Evolutionary conservation across 2,888 invertebrate species (phyloP).

Genomic region (Aphodius granarius): DNA sequence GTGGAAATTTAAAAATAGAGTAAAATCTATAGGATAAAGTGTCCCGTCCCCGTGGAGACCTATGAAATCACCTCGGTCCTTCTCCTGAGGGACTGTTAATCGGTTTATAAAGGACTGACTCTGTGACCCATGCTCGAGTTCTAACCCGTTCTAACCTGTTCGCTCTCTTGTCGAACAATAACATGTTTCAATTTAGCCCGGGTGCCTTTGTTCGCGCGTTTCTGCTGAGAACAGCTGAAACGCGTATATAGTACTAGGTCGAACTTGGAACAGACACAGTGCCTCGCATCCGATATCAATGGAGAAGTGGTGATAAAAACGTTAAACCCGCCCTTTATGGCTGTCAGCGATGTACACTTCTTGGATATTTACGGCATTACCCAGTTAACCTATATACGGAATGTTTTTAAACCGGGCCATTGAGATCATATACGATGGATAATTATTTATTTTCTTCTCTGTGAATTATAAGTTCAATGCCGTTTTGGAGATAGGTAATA

Average conservation of each 20-base stretch:
- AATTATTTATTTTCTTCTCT: too few relatives aligned
- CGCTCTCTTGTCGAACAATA: background rate
- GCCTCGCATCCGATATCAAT: background rate
- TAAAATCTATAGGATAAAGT: background rate
- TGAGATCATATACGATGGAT: too few relatives aligned
- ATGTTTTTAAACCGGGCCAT: background rate
- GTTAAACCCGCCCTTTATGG: background rate
- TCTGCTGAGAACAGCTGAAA: background rate
- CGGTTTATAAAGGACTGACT: background rate
- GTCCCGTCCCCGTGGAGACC: background rate
- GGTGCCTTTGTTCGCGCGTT: background rate
- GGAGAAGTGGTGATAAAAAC: background rate
- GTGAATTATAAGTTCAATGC: too few relatives aligned
- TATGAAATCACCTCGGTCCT: background rate
- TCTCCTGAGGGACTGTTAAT: background rate
- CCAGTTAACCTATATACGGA: background rate
- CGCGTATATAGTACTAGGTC: too few relatives aligned
- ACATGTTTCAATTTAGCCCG: background rate
- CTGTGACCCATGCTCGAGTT: background rate
- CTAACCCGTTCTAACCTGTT: background rate
- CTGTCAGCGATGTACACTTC: background rate
- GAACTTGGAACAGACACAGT: background rate
- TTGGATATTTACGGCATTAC: background rate
- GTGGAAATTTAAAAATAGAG: background rate
- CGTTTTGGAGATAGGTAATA: too few relatives aligned